Evolutionary conservation across 2,113 vertebrate species (phyloP), one percentile per base, ranked within the genome.

Genomic region (Podarcis cretensis): DNA sequence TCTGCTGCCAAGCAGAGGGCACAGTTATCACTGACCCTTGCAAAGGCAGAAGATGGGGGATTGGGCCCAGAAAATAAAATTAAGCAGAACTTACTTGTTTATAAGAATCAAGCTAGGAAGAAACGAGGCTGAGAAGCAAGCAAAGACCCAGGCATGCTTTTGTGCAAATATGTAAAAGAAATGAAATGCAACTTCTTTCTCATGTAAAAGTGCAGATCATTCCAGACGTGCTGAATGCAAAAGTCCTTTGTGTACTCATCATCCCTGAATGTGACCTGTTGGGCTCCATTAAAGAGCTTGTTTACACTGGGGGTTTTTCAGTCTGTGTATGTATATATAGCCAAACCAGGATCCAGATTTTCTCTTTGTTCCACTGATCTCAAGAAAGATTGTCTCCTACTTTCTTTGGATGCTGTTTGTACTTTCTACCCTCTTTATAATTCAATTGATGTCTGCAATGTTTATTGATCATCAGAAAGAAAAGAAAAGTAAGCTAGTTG

Each of bases 231-330:
- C n/a, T n/a, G 79, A 77, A 78, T 68, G 89, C 80, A 90, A 82
- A 81, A 78, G 40, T 74, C 65, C 74, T 85, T 71, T 54, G 27
- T 85, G 48, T 78, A 79, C 66, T 78, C 59, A 71, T 63, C 73
- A 69, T 68, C 25, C 71, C 74, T 88, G 83, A 82, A 77, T 91
- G 85, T 87, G 80, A 25, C 48, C 27, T 88, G 88, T 40, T 89
- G 57, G 40, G 54, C 65, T 81, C 88, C 3, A 71, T 6, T 40
- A 91, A 88, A 86, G 75, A 92, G 76, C 92, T 92, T 1, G 83
- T 94, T 94, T 93, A 94, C 95, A 86, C 59, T 92, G 92, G 48
- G 48, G 92, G 43, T 30, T 84, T 92, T 91, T 91, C 89, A 3
- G 0, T 89, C 89, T 92, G 90, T 54, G 37, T 85, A 80, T 91